Evolutionary conservation across 2,797 vertebrate genomes (phyloP).

Genomic region (Pangasius djambal): DNA sequence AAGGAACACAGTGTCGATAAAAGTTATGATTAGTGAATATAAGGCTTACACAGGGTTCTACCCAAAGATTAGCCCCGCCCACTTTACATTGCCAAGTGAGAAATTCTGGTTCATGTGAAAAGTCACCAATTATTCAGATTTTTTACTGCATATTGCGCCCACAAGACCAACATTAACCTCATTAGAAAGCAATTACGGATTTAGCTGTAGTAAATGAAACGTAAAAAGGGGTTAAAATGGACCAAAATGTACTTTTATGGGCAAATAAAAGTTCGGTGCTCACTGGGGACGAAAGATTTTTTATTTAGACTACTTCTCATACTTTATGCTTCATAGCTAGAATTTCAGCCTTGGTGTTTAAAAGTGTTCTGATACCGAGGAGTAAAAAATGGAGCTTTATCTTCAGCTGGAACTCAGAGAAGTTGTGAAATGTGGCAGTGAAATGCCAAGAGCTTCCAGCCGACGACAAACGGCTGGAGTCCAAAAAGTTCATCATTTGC

Average conservation of each 20-base stretch:
- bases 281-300: background rate
- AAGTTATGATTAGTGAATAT: background rate
- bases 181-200: conserved; percentile 25
- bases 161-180: conserved; percentile 28
- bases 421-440: conserved; percentile 36
- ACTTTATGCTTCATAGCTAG: conserved; percentile 14
- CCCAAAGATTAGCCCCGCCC: background rate
- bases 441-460: conserved; percentile 29
- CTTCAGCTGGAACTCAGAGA: conserved; percentile 23
- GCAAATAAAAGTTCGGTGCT: conserved; percentile 16
- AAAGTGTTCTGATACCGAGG: conserved; percentile 3
- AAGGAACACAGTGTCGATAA: background rate
- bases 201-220: conserved; percentile 24
- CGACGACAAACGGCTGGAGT: background rate
- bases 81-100: conserved; percentile 2
- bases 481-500: conserved; percentile 16
- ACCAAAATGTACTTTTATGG: conserved; percentile 22
- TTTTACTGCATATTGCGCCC: conserved; percentile 4
- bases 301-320: conserved; percentile 7
- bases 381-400: conserved; percentile 32
- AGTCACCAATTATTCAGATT: conserved; percentile 8
- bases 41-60: background rate
- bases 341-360: conserved; percentile 23
- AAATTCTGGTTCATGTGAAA: conserved; percentile 11
- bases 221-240: conserved; percentile 21